These are phyloP conservation scores for Dromius quadrimaculatus DNA, from an alignment of 2,888 invertebrate genomes.

Conservation along the genomic window DNA sequence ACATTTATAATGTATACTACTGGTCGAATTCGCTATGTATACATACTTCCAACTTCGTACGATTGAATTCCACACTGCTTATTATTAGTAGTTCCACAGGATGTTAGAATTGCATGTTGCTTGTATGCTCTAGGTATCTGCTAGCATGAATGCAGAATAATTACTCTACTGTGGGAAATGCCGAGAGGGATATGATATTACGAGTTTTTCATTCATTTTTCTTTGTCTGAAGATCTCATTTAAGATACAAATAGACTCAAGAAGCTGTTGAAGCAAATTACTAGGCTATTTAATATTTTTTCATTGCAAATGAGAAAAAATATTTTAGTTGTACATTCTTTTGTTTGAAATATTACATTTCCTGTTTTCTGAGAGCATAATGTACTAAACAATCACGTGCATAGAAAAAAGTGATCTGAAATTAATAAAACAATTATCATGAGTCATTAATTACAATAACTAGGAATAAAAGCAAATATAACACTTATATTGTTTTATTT, in stretches of 20 bases:
- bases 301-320: not conserved
- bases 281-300: not conserved
- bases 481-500: not conserved
- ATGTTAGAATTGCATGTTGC: conserved; percentile 50
- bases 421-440: conserved; percentile 20
- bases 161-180: conserved; percentile 50
- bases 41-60: conserved; percentile 29
- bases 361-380: no score
- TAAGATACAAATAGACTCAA: conserved; percentile 30
- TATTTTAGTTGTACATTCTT: not conserved
- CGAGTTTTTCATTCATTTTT: conserved; percentile 43
- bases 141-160: conserved; percentile 48
- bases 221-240: conserved; percentile 41
- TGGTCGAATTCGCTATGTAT: conserved; percentile 22
- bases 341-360: no score
- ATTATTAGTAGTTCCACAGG: conserved; percentile 52
- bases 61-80: conserved; percentile 44
- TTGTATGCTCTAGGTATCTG: conserved; percentile 47
- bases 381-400: no score
- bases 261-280: conserved; percentile 8
- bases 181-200: conserved; percentile 46
- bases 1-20: conserved; percentile 13
- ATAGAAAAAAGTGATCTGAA: conserved; percentile 8
- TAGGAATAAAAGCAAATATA: conserved; percentile 37
- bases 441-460: no score